phyloP scores from a whole-genome alignment of 2,797 vertebrate species.

The Heliangelus exortis region DNA sequence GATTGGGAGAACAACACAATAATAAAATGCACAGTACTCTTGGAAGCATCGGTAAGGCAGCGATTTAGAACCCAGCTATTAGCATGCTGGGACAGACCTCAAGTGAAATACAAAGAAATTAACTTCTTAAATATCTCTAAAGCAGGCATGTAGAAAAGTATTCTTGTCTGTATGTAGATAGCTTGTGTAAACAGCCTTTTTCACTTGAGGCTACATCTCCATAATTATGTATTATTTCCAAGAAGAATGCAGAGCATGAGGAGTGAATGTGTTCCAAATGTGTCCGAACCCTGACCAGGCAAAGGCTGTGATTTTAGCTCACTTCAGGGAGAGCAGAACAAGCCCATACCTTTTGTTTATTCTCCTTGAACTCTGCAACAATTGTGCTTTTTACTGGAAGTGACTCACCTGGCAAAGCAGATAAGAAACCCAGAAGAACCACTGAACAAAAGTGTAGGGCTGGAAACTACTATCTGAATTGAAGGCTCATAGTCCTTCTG shows the following conservation, averaged over 20 bases:
- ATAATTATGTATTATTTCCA: constrained; percentile 17
- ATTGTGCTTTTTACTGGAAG: constrained; percentile 25
- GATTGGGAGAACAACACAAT: neutral
- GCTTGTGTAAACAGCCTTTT: constrained; percentile 11
- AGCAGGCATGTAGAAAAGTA: neutral
- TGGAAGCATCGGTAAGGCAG: constrained; percentile 32
- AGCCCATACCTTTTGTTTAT: constrained; percentile 23
- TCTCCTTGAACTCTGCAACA: neutral
- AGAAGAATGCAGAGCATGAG: neutral
- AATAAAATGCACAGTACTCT: neutral
- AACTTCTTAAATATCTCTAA: constrained; percentile 31
- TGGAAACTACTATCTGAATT: neutral
- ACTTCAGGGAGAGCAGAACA: constrained; percentile 13
- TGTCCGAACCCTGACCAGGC: neutral
- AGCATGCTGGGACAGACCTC: constrained; percentile 26
- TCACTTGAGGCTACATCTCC: neutral
- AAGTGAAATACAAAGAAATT: constrained; percentile 30
- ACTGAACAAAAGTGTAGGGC: neutral
- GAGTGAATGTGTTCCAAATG: constrained; percentile 32
- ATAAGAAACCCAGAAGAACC: constrained; percentile 36
- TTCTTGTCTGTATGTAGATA: neutral
- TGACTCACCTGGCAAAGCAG: constrained; percentile 56
- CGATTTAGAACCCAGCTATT: neutral
- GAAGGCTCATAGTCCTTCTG: neutral
- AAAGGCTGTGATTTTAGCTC: neutral